Conservation (phyloP, 2,888 invertebrate genomes). For the Phlogophora meticulosa region DNA sequence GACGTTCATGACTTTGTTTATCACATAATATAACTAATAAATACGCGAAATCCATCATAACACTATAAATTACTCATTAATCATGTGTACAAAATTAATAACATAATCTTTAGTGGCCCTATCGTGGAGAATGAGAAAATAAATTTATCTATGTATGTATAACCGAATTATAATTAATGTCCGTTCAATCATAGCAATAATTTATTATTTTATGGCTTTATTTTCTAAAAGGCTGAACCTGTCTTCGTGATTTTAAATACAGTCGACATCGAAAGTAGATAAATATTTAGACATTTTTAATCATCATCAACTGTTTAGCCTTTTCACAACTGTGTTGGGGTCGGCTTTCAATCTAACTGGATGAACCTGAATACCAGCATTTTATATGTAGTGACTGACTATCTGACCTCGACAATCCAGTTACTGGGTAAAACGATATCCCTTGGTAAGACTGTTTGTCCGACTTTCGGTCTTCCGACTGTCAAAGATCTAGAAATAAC, state of each 20-base stretch:
- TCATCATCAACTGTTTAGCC: no score
- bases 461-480: no score
- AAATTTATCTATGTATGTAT: neutral
- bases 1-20: neutral
- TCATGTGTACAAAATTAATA: neutral
- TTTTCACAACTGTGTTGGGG: no score
- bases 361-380: no score
- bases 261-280: neutral
- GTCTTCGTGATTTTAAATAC: neutral
- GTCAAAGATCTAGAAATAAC: no score
- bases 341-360: no score
- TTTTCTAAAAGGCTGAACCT: slow-evolving; percentile 9
- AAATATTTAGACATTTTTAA: neutral
- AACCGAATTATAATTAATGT: slow-evolving; percentile 9
- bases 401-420: no score
- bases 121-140: neutral
- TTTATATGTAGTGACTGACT: no score
- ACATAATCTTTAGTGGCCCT: neutral
- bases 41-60: neutral
- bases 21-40: neutral
- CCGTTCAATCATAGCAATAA: neutral
- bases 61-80: neutral
- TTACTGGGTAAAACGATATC: no score
- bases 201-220: slow-evolving; percentile 18
- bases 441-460: no score